Evolutionary conservation across 2,797 vertebrate species (phyloP), one percentile per base, ranked within the genome.

Genomic region (Moxostoma hubbsi): DNA sequence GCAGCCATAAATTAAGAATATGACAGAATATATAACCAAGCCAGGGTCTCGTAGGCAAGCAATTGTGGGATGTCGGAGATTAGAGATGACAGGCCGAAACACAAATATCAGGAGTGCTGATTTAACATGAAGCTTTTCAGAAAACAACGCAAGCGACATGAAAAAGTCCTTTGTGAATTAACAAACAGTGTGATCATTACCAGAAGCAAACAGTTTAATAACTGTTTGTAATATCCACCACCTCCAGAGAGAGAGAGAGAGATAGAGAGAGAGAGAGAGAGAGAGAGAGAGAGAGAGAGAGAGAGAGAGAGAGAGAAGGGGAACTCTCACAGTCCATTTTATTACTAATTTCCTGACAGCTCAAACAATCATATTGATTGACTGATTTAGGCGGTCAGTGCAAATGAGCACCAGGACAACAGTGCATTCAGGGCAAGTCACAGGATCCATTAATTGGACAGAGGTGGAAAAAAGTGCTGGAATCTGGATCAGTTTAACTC

Each of bases 331-430:
- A 80, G 63, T 73, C 53, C 70, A 80, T 71, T 83, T 79, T 73
- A 83, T 80, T 83, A 82, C 74, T 72, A 50, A 68, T 51, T 85
- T 85, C 64, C 61, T 80, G 77, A 55, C 50, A 82, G 49, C 43
- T 75, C 70, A 82, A 84, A 79, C 72, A 79, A 62, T 63, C 0
- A 4, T 79, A 85, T 86, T 81, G 84, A 86, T 75, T 77, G 80
- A 79, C 59, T 78, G 75, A 82, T 71, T 79, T 75, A 78, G 55
- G 62, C 51, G 57, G 81, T 79, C 65, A 62, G 73, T 82, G 74
- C 51, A 78, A 83, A 69, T 68, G 53, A 77, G 58, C 77, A 49
- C 15, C 63, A 66, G 54, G 81, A 75, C 72, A 80, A 78, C 51
- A 79, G 75, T 53, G 70, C 73, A 78, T 36, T 3, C 36, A 36